Percentiles rank a stretch among this genome's conserved stretches.
Conservation (phyloP, 2,113 vertebrate genomes). For the Zosterops pallidus region DNA sequence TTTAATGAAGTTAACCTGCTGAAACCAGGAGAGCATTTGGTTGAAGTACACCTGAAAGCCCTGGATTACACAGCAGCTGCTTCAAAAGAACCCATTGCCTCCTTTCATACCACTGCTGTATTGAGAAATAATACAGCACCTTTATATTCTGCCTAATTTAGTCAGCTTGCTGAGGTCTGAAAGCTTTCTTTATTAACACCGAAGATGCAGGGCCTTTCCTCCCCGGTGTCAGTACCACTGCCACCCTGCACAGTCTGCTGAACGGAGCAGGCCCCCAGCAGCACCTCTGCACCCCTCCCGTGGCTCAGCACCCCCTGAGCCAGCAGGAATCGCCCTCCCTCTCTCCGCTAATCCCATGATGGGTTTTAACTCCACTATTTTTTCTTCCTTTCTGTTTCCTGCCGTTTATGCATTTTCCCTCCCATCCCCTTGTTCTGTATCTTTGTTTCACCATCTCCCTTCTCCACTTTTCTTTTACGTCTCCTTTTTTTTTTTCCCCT, state of each 20-base stretch:
- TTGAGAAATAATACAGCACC: conserved; percentile 70
- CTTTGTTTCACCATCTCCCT: background rate
- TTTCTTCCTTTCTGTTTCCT: background rate
- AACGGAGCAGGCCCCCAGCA: background rate
- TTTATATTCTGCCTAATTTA: conserved; percentile 72
- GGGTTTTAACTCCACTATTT: conserved; percentile 36
- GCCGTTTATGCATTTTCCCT: background rate
- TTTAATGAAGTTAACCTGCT: conserved; percentile 82
- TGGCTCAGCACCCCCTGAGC: background rate
- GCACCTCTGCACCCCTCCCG: background rate
- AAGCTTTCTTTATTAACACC: conserved; percentile 60
- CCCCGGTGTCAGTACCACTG: rapidly evolving
- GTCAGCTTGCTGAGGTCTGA: conserved; percentile 55
- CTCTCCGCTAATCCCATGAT: background rate
- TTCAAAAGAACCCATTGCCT: conserved; percentile 72
- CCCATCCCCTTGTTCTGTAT: background rate
- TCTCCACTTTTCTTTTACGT: background rate
- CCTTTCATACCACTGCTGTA: conserved; percentile 58
- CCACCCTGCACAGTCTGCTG: background rate
- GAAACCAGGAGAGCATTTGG: conserved; percentile 66
- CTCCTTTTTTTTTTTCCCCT: background rate
- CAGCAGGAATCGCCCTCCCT: background rate
- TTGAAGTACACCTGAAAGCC: conserved; percentile 74
- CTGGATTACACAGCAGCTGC: conserved; percentile 66
- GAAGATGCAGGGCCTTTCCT: conserved; percentile 1